Evolutionary conservation across 2,888 invertebrate species (phyloP).

Genomic region (Eupithecia abbreviata): DNA sequence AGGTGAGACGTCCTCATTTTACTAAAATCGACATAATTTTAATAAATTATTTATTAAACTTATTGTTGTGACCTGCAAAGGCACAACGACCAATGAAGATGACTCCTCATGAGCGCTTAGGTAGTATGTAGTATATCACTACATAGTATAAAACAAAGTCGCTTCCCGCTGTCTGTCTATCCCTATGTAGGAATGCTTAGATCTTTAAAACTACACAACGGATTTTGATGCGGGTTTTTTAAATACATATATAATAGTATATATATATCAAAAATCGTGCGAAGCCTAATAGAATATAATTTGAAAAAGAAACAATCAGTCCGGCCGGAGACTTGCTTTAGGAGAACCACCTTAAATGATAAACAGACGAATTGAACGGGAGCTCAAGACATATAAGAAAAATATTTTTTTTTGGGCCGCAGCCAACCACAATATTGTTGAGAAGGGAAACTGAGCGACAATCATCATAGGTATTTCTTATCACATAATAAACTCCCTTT

Average conservation of each 20-base stretch:
- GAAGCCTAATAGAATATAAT: constrained; percentile 48
- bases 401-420: constrained; percentile 9
- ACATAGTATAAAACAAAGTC: no score
- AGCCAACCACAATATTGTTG: constrained; percentile 11
- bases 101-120: not conserved
- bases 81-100: not conserved
- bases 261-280: no score
- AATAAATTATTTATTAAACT: not conserved
- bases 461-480: not conserved
- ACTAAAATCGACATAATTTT: constrained; percentile 38
- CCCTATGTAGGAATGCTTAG: no score
- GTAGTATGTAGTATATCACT: not conserved
- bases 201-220: no score
- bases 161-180: no score
- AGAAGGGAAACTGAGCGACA: constrained; percentile 7
- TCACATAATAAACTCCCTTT: constrained; percentile 6
- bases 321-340: not conserved
- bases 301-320: constrained; percentile 50
- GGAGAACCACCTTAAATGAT: constrained; percentile 8
- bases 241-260: no score
- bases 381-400: constrained; percentile 9
- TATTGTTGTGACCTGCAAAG: not conserved
- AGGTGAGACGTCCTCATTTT: constrained; percentile 51
- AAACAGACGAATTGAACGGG: constrained; percentile 7
- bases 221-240: no score